These are phyloP conservation scores for Thumatha senex DNA, from an alignment of 2,888 invertebrate species.

Conservation along the genomic window DNA sequence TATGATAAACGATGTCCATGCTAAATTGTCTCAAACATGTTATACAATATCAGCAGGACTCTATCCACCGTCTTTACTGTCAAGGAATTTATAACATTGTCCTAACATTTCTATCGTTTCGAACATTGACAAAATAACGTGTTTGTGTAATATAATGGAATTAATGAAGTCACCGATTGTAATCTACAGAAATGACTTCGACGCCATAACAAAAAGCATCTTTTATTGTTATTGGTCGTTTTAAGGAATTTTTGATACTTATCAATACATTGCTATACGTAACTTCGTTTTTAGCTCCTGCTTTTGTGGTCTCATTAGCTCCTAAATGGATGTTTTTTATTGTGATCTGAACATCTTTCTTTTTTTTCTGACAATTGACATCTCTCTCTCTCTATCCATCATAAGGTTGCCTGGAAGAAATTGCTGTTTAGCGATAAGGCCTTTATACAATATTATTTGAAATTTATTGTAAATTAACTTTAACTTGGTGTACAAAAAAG, in stretches of 20 bases:
- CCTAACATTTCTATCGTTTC: slow-evolving; percentile 38
- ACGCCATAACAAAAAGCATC: neutral
- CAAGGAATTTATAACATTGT: slow-evolving; percentile 53
- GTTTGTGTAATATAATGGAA: neutral
- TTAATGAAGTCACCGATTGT: neutral
- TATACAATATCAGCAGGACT: slow-evolving; percentile 66
- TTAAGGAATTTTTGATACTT: neutral
- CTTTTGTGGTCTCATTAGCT: too few relatives aligned
- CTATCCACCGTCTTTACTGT: slow-evolving; percentile 32
- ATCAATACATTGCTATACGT: neutral
- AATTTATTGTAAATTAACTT: too few relatives aligned
- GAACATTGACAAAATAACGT: slow-evolving; percentile 23
- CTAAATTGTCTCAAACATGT: slow-evolving; percentile 68
- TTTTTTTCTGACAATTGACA: too few relatives aligned
- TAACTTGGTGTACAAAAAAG: too few relatives aligned
- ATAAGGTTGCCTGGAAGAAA: too few relatives aligned
- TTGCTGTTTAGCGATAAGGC: too few relatives aligned
- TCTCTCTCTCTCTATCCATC: too few relatives aligned
- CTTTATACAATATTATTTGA: too few relatives aligned
- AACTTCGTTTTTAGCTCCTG: too few relatives aligned
- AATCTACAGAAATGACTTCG: neutral
- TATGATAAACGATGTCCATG: slow-evolving; percentile 68
- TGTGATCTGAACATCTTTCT: too few relatives aligned
- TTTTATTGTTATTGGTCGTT: neutral
- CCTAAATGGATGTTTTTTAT: too few relatives aligned